These are phyloP conservation scores for Fragum fragum DNA, from an alignment of 2,888 invertebrate species.

Conservation along the genomic window DNA sequence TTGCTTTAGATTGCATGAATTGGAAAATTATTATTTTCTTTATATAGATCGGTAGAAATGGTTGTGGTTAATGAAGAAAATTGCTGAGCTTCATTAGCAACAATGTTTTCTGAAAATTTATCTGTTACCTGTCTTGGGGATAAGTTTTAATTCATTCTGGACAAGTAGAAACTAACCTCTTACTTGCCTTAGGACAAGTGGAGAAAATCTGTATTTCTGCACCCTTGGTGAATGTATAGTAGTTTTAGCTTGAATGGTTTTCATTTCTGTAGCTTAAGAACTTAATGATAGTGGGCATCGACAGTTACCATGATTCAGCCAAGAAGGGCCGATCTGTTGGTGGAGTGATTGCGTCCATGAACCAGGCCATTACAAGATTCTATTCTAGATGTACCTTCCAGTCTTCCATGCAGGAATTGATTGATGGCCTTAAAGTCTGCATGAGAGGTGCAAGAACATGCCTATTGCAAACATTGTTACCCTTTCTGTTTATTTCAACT, in stretches of 20 bases:
- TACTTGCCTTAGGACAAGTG: too few species aligned
- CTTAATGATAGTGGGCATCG: constrained; percentile 94
- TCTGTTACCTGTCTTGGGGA: too few species aligned
- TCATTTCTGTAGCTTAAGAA: constrained; percentile 73
- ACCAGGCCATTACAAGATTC: constrained; percentile 91
- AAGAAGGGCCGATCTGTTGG: constrained; percentile 91
- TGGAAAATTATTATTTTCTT: too few species aligned
- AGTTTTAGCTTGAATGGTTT: neutral
- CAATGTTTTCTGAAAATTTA: too few species aligned
- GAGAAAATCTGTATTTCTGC: too few species aligned
- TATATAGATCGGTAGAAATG: too few species aligned
- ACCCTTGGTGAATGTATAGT: too few species aligned
- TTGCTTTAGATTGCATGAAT: too few species aligned
- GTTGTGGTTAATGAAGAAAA: too few species aligned
- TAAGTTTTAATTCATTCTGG: too few species aligned
- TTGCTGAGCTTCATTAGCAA: too few species aligned
- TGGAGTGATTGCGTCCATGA: constrained; percentile 93
- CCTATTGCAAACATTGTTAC: neutral
- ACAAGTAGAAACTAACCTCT: too few species aligned
- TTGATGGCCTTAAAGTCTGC: constrained; percentile 90
- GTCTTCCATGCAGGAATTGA: constrained; percentile 83
- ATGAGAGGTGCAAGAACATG: constrained; percentile 74
- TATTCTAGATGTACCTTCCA: constrained; percentile 93
- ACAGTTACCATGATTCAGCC: constrained; percentile 93
- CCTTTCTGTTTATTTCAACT: neutral